Evolutionary conservation across 2,113 vertebrate genomes (phyloP), one percentile per base, ranked within the genome.

Genomic region (Delphinus delphis): DNA sequence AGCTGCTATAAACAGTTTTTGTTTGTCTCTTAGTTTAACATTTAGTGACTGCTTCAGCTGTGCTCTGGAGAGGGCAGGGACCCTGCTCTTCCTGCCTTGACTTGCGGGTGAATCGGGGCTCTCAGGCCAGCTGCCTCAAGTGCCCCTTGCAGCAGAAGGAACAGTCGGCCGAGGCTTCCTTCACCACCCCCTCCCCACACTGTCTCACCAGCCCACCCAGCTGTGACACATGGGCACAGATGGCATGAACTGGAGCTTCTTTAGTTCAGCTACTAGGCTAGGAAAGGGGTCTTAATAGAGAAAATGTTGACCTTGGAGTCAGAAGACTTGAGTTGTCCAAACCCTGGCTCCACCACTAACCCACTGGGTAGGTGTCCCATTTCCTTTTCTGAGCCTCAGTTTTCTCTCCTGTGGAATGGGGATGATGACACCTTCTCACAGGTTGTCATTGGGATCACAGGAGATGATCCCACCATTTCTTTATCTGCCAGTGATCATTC

Each of bases 141-240:
- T 63, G 26, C 21, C 38, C 62, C 65, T 85, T 55, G 8, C 11
- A 33, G 15, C 41, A 36, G 74, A 62, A 83, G 41, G 23, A 60
- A 17, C 15, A 15, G 31, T 36, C 25, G 17, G 21, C 62, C 21
- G n/a, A 33, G 15, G 3, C 80, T 17, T 38, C 71, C 58, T 80
- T 76, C 38, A 36, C n/a, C n/a, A 0, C 6, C 2, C 6, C 0
- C 9, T 21, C 23, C 36, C 58, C 36, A 20, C 0, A 1, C 38
- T 23, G 8, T 71, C 92, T 77, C n/a, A 53, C 68, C 80, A 70
- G 68, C 18, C 70, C 62, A 26, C 60, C 58, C 15, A 21, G 33
- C 47, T 93, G 5, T 70, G 67, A 77, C 2, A 21, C 36, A 28
- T 5, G 21, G 71, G 21, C 50, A 33, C 47, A n/a, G 41, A 36